Base-by-base conservation (phyloP, 2,113 vertebrate genomes). In the Eptatretus burgeri region DNA sequence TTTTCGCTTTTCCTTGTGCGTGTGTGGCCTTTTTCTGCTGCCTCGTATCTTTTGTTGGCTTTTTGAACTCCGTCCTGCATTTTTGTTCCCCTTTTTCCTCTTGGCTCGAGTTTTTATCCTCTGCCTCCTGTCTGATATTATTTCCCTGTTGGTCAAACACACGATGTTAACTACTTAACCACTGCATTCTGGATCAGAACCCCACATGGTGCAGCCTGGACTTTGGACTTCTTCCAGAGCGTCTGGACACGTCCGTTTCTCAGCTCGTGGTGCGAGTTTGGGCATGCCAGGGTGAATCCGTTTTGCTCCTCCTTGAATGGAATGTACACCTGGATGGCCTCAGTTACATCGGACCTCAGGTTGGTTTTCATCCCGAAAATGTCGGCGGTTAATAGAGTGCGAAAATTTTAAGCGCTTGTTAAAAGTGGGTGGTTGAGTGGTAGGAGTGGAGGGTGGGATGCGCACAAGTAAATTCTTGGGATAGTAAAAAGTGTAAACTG, bases 151-250 rank as follows among this genome's bases (percentile, higher is more conserved):
- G 9, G 56, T 60, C 56, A 41, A 41, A 41, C 27, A 41, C 27
- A 41, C 27, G 27, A 41, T 7, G 27, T 41, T 41, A 41, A 41
- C 27, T 41, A 41, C 27, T 41, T 41, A 41, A 41, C 27, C 27
- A 41, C 27, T 41, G 27, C 27, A 41, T 41, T 41, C 27, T 41
- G 27, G 3, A 41, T 12, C 70, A 98, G 91, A 98, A 98, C 71
- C 91, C 91, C 1, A 98, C 89, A 1, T 98, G 91, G 91, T 76
- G 84, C 63, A 98, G 91, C 69, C 76, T 98, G 52, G 89, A 98
- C 69, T 98, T 95, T 52, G 89, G 83, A 65, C 75, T 95, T 75
- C 82, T 98, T 75, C 91, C 85, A 0, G 86, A 91, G 70, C 77
- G 73, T 51, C 79, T 95, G 51, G 89, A 98, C 73, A 95, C 82